These are phyloP conservation scores for Carduelis carduelis DNA, from an alignment of 2,797 vertebrate species.

Conservation along the genomic window DNA sequence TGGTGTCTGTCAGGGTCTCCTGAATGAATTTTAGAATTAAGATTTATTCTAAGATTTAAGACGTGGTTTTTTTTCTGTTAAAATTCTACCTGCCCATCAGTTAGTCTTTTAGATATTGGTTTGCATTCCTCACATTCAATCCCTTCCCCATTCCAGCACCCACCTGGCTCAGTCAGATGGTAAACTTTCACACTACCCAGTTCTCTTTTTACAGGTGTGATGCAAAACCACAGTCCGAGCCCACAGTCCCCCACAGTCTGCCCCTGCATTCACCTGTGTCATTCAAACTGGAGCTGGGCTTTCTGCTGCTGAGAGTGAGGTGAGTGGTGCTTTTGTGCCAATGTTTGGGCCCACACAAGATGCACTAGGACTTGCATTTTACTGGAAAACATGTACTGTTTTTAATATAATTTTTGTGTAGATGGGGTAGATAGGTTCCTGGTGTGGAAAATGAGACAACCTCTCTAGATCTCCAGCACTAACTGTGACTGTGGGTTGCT, in stretches of 20 bases:
- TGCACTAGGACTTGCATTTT: neutral
- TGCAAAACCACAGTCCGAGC: neutral
- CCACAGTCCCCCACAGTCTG: neutral
- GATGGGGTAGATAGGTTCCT: neutral
- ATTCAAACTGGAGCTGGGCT: neutral
- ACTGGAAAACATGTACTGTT: neutral
- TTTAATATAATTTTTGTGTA: neutral
- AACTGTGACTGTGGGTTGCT: neutral
- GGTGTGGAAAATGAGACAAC: neutral
- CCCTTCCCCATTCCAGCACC: neutral
- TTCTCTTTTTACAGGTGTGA: neutral
- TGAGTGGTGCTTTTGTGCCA: neutral
- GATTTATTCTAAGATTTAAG: neutral
- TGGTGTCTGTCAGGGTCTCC: neutral
- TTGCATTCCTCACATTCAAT: neutral
- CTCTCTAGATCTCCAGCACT: neutral
- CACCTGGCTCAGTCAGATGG: neutral
- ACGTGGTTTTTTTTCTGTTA: neutral
- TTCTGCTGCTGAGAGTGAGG: neutral
- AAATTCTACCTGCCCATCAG: neutral
- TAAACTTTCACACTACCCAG: neutral
- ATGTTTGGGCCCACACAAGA: accelerated
- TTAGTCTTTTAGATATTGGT: neutral
- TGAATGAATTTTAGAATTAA: neutral
- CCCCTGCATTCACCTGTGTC: neutral